Conservation (phyloP, 2,113 vertebrate species). For the Psittacula cyanocephala region DNA sequence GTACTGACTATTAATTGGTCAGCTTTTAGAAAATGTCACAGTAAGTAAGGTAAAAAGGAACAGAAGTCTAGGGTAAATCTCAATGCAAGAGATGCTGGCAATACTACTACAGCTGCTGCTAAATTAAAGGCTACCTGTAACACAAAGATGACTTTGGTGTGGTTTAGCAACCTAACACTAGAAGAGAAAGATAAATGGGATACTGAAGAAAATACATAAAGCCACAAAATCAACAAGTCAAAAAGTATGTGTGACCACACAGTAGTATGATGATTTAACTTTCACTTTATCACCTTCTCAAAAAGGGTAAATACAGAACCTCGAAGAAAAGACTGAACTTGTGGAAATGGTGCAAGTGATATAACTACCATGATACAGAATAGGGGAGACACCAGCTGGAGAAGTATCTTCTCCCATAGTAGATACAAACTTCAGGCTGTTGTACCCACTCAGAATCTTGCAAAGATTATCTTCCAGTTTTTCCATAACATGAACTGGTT, state of each 20-base stretch:
- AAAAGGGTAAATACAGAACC: background rate
- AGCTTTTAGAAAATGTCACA: background rate
- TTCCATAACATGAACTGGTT: background rate
- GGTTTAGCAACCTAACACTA: background rate
- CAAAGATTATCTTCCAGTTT: background rate
- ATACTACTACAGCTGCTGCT: background rate
- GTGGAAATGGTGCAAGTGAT: background rate
- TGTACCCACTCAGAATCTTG: background rate
- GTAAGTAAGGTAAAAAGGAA: background rate
- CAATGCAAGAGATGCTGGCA: background rate
- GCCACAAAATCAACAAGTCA: background rate
- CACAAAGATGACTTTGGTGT: background rate
- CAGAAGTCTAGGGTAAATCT: background rate
- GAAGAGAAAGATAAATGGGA: background rate
- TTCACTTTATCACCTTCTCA: background rate
- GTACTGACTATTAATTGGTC: fast-evolving
- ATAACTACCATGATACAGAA: background rate
- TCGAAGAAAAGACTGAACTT: background rate
- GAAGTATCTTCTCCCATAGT: background rate
- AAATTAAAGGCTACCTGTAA: background rate
- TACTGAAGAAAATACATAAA: background rate
- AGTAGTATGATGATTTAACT: background rate
- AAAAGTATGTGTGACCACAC: background rate
- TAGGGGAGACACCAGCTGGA: background rate
- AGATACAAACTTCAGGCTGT: background rate